phyloP scores from a whole-genome alignment of 2,113 vertebrate genomes.

The Chloropsis cyanopogon region DNA sequence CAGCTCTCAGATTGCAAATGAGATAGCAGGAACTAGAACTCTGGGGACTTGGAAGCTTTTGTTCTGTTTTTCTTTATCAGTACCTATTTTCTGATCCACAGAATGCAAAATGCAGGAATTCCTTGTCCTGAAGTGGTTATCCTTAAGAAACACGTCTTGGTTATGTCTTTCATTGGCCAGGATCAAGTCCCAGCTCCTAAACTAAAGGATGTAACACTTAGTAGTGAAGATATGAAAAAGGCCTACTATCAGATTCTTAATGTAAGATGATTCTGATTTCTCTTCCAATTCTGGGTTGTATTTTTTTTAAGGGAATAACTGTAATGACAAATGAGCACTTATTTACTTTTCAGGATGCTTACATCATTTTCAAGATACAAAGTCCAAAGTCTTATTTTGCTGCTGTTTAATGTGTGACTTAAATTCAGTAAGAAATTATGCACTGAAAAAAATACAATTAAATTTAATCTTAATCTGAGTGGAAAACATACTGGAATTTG shows the following conservation, averaged over 20 bases:
- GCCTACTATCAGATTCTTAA: conserved; percentile 86
- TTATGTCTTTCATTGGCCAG: conserved; percentile 96
- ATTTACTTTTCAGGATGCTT: background rate
- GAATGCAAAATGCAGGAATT: conserved; percentile 91
- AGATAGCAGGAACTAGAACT: background rate
- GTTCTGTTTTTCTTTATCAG: background rate
- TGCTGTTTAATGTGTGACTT: conserved; percentile 25
- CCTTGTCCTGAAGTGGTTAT: conserved; percentile 89
- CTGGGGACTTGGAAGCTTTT: background rate
- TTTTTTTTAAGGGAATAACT: background rate
- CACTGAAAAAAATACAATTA: background rate
- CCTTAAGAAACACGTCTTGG: conserved; percentile 94
- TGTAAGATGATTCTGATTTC: conserved; percentile 69
- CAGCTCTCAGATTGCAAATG: background rate
- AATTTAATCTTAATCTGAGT: background rate
- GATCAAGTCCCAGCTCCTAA: conserved; percentile 94
- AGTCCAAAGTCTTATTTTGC: conserved; percentile 32
- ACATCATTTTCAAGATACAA: background rate
- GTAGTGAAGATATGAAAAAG: conserved; percentile 85
- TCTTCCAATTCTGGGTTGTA: background rate
- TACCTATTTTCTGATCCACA: conserved; percentile 56
- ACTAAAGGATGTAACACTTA: conserved; percentile 86
- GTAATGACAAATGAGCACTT: background rate
- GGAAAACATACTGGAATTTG: background rate
- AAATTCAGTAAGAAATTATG: background rate